Base-by-base conservation (phyloP, 2,888 invertebrate species). In the Phorcus lineatus region DNA sequence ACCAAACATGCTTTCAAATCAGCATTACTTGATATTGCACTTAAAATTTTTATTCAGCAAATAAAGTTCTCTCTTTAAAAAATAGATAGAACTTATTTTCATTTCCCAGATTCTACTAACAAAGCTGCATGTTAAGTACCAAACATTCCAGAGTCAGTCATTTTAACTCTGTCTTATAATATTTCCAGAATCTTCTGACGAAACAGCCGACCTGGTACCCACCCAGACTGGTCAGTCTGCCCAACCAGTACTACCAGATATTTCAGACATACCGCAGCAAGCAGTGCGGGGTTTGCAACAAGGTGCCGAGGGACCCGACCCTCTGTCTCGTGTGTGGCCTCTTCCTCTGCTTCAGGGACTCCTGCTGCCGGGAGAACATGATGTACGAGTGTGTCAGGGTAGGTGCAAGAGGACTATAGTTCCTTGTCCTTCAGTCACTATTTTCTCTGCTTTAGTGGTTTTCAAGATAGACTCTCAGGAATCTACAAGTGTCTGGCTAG, bases 261-360 rank as follows among this genome's bases (percentile, higher is more conserved):
- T 97, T 97, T 93, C 96, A 96, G 93, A 97, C 96, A 94, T 99
- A 98, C 94, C 97, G 98, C 93, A 96, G 97, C 93, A 95, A 96
- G 88, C 96, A 96, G 83, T 99, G 99, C 94, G 95, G 95, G 87
- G 96, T 96, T 91, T 99, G 99, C 94, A 96, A 96, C 91, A 96
- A 96, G 85, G 96, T 97, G 90, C 99, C 99, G 85, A 96, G 96
- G 90, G 97, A 98, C 93, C 97, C 97, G 53, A 97, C 97, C 87
- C 96, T 98, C 86, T 99, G 98, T 93, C 95, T 99, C 88, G 94
- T 98, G 82, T 99, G 99, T 94, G 98, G 98, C 85, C 96, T 96
- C 78, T 96, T 98, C 88, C 96, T 98, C 78, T 98, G 98, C 93
- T 95, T 98, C 89, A 86, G 91, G 54, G 92, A 92, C 77, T 78